Evolutionary conservation across 1,140 invertebrate genomes (phyloP), one percentile per base, ranked within the genome.

Genomic region (Metaphire vulgaris): DNA sequence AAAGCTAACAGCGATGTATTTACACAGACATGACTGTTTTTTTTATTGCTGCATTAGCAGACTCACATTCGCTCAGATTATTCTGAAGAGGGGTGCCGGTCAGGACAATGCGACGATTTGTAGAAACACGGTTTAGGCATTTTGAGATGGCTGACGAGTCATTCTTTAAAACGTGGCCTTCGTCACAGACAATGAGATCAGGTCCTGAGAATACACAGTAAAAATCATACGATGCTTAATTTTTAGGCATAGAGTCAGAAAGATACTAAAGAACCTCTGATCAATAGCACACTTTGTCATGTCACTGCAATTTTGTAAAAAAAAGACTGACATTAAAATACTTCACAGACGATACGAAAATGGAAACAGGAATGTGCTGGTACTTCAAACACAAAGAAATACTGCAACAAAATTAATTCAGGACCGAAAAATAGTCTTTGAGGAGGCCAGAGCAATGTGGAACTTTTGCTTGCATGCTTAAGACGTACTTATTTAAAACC

Each of bases 31-130:
- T n/a, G n/a, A n/a, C n/a, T n/a, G n/a, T n/a, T n/a, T n/a, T n/a
- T n/a, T n/a, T n/a, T n/a, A n/a, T n/a, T n/a, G n/a, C n/a, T n/a
- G n/a, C n/a, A n/a, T n/a, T 21, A 56, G 41, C 21, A 14, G 81
- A 88, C 88, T 87, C 85, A 88, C 89, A 98, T 88, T 98, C 96
- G 82, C 90, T 90, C 30, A 99, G 89, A 88, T 98, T 98, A 84
- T 99, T 99, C 86, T 99, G 96, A 30, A 99, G 86, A 0, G 97
- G 97, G 1, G 96, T 98, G 68, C 96, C 96, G 2, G 96, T 98
- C 31, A 99, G 88, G 1, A 98, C 92, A 78, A 99, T 92, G 79
- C 96, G 89, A n/a, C 95, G 88, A 67, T 89, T 86, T 1, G 94
- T 94, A 83, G 88, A 90, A 56, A 98, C 91, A 67, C 89, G 88